Evolutionary conservation across 2,888 invertebrate species (phyloP), one percentile per base, ranked within the genome.

Genomic region (Schrankia costaestrigalis): DNA sequence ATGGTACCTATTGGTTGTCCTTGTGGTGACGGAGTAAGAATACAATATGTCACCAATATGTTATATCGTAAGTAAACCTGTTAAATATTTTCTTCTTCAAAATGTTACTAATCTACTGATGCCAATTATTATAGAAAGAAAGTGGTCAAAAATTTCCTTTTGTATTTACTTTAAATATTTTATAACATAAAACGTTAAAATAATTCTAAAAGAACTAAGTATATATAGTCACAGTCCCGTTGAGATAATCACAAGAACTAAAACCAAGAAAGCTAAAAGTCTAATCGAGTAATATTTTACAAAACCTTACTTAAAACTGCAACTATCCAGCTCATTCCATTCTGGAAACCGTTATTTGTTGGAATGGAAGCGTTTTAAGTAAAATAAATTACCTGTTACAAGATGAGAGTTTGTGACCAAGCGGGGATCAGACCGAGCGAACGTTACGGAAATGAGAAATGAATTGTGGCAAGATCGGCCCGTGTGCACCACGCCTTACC

Each of bases 371-470:
- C 63, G 53, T 69, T 73, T 68, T 71, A 71, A 71, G 71, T 67
- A 64, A 72, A 72, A 74, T 64, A 74, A 69, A 74, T 74, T 64
- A 74, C 73, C 69, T 72, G 71, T 64, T 70, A 65, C 65, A 58
- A 68, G 63, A 68, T 63, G 64, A 61, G 63, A 61, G 63, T 59
- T 63, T 60, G 71, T 66, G 66, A 66, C 64, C 68, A 57, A 66
- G 56, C 58, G 51, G 41, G 68, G 71, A 72, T 70, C 70, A 67
- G 56, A 36, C 40, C 55, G 44, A 44, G 56, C 43, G 54, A 56
- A 56, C 54, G 48, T 56, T 51, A 53, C 69, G 74, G 74, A 76
- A 76, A 81, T 77, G 73, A 76, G 73, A 76, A 75, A 76, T 73
- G 73, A 76, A 79, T 76, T 75, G 75, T 72, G 66, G 63, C 42